phyloP scores from a whole-genome alignment of 2,113 vertebrate genomes.

The Leptodactylus fuscus region DNA sequence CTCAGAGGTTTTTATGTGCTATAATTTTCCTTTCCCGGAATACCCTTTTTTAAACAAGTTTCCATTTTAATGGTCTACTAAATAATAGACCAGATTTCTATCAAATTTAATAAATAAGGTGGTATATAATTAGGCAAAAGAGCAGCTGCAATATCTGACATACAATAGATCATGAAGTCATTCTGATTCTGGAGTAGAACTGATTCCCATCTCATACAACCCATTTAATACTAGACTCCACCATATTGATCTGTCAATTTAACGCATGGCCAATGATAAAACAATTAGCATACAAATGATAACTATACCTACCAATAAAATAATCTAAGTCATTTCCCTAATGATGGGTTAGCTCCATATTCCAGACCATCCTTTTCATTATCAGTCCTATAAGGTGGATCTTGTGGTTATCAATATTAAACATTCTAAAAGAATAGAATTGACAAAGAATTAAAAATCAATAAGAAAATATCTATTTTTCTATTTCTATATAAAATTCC shows the following conservation, averaged over 20 bases:
- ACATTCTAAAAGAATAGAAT: background rate
- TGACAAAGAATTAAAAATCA: background rate
- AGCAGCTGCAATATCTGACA: background rate
- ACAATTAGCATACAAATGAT: too few species aligned
- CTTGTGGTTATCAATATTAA: background rate
- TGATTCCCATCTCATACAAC: background rate
- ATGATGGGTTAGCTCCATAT: background rate
- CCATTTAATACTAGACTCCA: too few species aligned
- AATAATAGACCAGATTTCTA: background rate
- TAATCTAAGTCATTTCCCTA: background rate
- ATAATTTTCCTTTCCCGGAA: too few species aligned
- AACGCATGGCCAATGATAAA: too few species aligned
- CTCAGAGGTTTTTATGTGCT: too few species aligned
- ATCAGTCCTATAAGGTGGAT: background rate
- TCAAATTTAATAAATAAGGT: background rate
- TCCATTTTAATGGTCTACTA: background rate
- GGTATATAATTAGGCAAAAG: background rate
- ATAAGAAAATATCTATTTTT: constrained; percentile 2
- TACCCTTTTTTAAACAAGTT: background rate
- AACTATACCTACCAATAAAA: too few species aligned
- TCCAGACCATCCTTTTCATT: background rate
- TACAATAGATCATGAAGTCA: background rate
- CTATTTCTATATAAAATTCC: constrained; percentile 9
- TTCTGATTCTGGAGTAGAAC: too few species aligned
- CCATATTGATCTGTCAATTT: too few species aligned